phyloP scores from a whole-genome alignment of 1,140 invertebrate genomes.

The Apocrypta bakeri region DNA sequence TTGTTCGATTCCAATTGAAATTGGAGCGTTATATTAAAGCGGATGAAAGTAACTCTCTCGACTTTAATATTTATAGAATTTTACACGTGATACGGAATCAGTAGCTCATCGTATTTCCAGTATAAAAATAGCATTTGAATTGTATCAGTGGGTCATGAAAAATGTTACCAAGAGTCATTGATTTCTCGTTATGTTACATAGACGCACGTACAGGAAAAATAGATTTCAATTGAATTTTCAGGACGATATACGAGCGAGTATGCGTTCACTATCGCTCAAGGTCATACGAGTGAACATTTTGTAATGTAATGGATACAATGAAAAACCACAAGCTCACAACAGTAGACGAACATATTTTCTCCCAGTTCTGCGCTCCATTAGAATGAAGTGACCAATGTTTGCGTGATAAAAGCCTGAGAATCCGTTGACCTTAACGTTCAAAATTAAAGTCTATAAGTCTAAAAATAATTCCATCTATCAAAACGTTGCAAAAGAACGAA shows the following conservation, averaged over 20 bases:
- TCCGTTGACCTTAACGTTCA: background rate
- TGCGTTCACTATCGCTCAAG: too few relatives aligned
- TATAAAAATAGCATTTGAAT: background rate
- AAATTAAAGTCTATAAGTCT: background rate
- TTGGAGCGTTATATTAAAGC: too few relatives aligned
- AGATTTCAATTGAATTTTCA: background rate
- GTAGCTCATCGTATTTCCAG: too few relatives aligned
- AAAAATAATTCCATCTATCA: too few relatives aligned
- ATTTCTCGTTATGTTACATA: too few relatives aligned
- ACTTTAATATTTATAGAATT: background rate
- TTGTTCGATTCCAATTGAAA: background rate
- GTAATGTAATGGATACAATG: background rate
- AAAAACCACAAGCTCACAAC: background rate
- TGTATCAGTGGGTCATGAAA: background rate
- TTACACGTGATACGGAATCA: background rate
- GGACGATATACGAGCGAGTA: too few relatives aligned
- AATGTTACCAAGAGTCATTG: background rate
- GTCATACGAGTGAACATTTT: too few relatives aligned
- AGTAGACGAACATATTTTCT: too few relatives aligned
- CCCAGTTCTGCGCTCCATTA: slow-evolving; percentile 27
- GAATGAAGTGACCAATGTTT: background rate
- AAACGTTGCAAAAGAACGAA: background rate
- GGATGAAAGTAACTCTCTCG: background rate
- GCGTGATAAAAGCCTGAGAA: background rate
- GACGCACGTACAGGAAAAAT: background rate